Conservation (phyloP, 1,140 invertebrate genomes). For the Leguminivora glycinivorella region DNA sequence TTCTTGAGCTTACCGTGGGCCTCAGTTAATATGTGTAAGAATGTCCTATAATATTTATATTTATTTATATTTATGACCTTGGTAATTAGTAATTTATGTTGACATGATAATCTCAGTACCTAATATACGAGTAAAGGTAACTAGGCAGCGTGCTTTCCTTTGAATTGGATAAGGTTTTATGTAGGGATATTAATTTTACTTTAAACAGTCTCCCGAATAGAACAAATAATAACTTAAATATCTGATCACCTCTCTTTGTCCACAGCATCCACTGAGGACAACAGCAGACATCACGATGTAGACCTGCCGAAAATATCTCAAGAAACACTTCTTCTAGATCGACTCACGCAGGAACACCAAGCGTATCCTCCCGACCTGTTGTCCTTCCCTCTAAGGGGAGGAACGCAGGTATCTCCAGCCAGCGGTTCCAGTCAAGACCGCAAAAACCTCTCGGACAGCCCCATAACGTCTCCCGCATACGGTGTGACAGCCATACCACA, state of each 20-base stretch:
- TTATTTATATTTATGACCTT: too few species aligned
- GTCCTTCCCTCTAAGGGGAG: conserved; percentile 84
- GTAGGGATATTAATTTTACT: too few species aligned
- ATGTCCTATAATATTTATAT: too few species aligned
- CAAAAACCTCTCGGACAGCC: conserved; percentile 68
- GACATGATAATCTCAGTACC: too few species aligned
- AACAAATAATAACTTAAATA: too few species aligned
- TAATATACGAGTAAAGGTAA: too few species aligned
- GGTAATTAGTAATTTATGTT: too few species aligned
- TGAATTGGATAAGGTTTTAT: too few species aligned
- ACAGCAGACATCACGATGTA: conserved; percentile 78
- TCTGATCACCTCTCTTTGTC: conserved; percentile 37
- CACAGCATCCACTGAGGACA: conserved; percentile 79
- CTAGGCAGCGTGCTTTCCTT: too few species aligned
- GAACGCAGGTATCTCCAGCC: conserved; percentile 82
- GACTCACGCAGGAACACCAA: conserved; percentile 75
- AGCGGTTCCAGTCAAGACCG: conserved; percentile 82
- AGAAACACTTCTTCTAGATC: conserved; percentile 61
- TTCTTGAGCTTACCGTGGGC: too few species aligned
- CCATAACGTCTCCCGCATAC: conserved; percentile 78
- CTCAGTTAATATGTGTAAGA: too few species aligned
- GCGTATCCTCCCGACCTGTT: conserved; percentile 89
- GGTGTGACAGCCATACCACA: conserved; percentile 77
- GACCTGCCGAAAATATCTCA: conserved; percentile 69
- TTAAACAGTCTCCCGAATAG: too few species aligned